Conservation (phyloP, 2,797 vertebrate genomes). For the Neopelma chrysocephalum region DNA sequence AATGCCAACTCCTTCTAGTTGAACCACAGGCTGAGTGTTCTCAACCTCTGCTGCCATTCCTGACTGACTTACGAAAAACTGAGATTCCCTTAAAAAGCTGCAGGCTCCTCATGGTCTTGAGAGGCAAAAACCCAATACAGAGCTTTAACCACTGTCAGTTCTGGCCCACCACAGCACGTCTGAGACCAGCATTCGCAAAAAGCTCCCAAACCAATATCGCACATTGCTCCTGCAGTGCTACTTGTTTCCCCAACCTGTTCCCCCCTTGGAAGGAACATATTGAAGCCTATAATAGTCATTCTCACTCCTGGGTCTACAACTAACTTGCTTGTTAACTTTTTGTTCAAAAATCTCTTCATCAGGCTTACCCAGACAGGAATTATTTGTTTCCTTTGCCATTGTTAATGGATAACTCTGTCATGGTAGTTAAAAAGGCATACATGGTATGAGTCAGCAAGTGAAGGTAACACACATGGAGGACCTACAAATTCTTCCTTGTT, state of each 20-base stretch:
- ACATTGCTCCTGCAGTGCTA: background rate
- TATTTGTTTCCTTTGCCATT: background rate
- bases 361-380: background rate
- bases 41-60: background rate
- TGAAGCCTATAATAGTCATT: background rate
- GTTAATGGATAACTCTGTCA: constrained; percentile 19
- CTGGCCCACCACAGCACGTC: background rate
- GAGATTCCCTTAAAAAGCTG: background rate
- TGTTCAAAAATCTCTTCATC: background rate
- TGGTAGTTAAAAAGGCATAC: background rate
- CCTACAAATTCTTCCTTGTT: background rate
- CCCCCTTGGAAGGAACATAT: background rate
- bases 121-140: background rate
- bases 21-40: background rate
- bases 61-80: background rate
- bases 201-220: background rate
- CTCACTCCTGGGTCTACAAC: background rate
- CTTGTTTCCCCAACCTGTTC: background rate
- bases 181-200: background rate
- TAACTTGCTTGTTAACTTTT: background rate
- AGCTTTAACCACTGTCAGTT: background rate
- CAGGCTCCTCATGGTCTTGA: background rate
- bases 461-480: background rate
- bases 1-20: background rate
- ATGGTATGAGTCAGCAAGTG: background rate